Base-by-base conservation (phyloP, 2,113 vertebrate species). In the Excalfactoria chinensis region DNA sequence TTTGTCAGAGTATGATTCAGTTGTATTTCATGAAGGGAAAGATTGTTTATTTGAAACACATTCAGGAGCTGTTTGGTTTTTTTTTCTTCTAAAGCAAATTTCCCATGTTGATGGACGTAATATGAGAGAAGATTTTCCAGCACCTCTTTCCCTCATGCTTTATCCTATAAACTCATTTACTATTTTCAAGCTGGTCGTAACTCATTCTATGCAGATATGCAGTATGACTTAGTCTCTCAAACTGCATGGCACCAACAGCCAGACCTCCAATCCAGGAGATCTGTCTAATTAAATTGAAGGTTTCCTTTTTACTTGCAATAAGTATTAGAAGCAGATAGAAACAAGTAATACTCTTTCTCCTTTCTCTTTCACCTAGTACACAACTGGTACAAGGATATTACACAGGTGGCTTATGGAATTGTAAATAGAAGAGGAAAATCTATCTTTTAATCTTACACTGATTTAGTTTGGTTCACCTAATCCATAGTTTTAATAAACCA, bases 141-240 rank as follows among this genome's bases (percentile, higher is more conserved):
- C 32, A 59, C 20, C 40, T 16, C 60, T 28, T 43, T 81, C 28
- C 11, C 6, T 78, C 46, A 30, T 30, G 41, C 1, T 0, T 51
- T 30, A 88, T 62, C 43, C 37, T 34, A 18, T 60, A 78, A 79
- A 94, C 62, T 62, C 49, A 70, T 62, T 93, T 88, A 69, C 37
- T 69, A 78, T 63, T 92, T 59, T 32, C 43, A 82, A 67, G 34
- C 20, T 34, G 30, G 21, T 7, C 43, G 23, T 44, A 83, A 73
- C 22, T 84, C 46, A 37, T 55, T 67, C 22, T 60, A 70, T 2
- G 2, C 7, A 85, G 15, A 16, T 8, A 83, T 0, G 0, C 0
- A 63, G 21, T 4, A 28, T 8, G 67, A 77, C 13, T 53, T 32
- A 51, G 28, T 44, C 13, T 32, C 2, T 1, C 53, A 58, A 49